Evolutionary conservation across 2,888 invertebrate genomes (phyloP), one percentile per base, ranked within the genome.

Genomic region (Mesorhabditis spiculigera): DNA sequence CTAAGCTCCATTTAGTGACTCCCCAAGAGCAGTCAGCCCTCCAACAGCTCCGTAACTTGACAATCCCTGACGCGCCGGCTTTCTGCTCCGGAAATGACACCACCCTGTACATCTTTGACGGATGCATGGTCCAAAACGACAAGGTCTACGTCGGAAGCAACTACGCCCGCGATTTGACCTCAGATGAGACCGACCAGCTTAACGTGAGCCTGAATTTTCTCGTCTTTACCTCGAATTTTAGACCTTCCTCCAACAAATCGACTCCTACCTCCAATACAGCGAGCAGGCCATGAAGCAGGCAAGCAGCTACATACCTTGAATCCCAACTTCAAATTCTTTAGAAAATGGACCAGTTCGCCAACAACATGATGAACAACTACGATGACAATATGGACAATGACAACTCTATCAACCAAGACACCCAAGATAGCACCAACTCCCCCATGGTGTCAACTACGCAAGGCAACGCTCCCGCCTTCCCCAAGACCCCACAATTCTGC

Each of bases 61-160:
- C 8, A 50, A 13, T n/a, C 58, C 58, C 58, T 13, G 44, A n/a
- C 42, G 61, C 63, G 69, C 78, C 78, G 28, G 67, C 68, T 16
- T 78, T 78, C 77, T 78, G 78, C 70, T 67, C 65, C 28, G 77
- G 69, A 63, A 70, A 78, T 61, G 73, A 68, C 61, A 78, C 78
- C n/a, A 78, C 78, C n/a, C 78, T 78, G 67, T 78, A 78, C 71
- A 78, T 78, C 69, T 78, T 78, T 62, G 77, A 76, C 66, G 76
- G 76, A 28, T 74, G 70, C 69, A 72, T 65, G 50, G 68, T 73
- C 65, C 41, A 43, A 66, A 73, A 77, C 63, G 70, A 74, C 69
- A 75, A 68, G 63, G 75, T 78, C 45, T 78, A 77, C 71, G 68
- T 78, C 62, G 78, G 78, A 13, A 71, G 63, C 72, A 70, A 71